Base-by-base conservation (phyloP, 2,797 vertebrate species). In the Leptoclinus maculatus region DNA sequence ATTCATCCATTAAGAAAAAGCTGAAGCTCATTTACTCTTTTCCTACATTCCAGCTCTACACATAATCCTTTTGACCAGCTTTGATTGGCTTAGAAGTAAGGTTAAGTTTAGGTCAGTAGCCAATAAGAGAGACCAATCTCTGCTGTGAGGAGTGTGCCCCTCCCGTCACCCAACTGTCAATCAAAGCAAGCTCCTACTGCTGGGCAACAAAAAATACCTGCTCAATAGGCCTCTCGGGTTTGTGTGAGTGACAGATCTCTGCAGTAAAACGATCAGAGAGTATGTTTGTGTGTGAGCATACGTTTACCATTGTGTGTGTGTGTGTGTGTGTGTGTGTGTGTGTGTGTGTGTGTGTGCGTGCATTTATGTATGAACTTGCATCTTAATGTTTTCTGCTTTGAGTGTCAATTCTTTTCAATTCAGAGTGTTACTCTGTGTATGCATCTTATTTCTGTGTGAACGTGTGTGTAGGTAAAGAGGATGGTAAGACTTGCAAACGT, bases 401-500 rank as follows among this genome's bases (percentile, higher is more conserved):
- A 27, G 25, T 41, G 36, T 13, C 9, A 64, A 43, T 63, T 27
- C 5, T 11, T 23, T 41, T 19, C 7, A 21, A 29, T 67, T 23
- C 49, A 66, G 5, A 51, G 36, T 83, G 76, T 59, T 58, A 21
- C 27, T 69, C 0, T 77, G 74, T 71, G 25, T 82, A 66, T 66
- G 27, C 66, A 43, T 83, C 17, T 71, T 43, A 79, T 45, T 7
- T 72, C 29, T 82, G 49, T 87, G 72, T 87, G 62, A 79, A 87
- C 62, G 10, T 59, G 58, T 86, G 69, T 83, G 53, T 83, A 99
- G 98, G 98, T 92, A 97, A 97, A 95, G 96, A 96, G 85, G 98
- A 99, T 78, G 97, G 97, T 88, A 98, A 96, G 88, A 96, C 97
- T 73, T 99, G 98, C 87, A 98, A 99, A 87, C 97, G 97, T 84